Evolutionary conservation across 1,140 invertebrate species (phyloP).

Genomic region (Drosophila neocordata): DNA sequence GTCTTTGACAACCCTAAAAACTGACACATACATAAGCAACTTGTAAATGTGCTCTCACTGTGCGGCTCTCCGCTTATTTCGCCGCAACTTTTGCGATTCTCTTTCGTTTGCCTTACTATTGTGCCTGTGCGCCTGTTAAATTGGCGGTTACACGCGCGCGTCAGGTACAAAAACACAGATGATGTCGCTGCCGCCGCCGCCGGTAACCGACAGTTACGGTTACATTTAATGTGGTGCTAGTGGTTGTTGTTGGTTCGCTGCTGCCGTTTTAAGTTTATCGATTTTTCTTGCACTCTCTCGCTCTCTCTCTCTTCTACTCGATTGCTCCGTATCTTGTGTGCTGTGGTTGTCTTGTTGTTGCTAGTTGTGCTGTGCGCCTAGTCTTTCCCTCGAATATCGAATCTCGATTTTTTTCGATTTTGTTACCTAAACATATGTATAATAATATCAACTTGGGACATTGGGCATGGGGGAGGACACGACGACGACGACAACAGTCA

Average conservation of each 20-base stretch:
- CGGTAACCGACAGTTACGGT: constrained; percentile 29
- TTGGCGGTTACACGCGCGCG: constrained; percentile 82
- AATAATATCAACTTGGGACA: constrained; percentile 10
- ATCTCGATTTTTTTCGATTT: constrained; percentile 83
- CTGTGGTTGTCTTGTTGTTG: constrained; percentile 31
- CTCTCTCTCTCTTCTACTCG: constrained; percentile 13
- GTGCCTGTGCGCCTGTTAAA: constrained; percentile 79
- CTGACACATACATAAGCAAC: neutral
- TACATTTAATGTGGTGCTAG: constrained; percentile 16
- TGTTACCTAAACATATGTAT: constrained; percentile 48
- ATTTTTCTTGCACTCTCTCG: constrained; percentile 41
- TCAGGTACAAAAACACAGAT: constrained; percentile 59
- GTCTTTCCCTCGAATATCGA: constrained; percentile 83
- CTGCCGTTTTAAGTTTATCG: constrained; percentile 56
- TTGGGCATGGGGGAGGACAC: constrained; percentile 25
- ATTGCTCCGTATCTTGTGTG: neutral
- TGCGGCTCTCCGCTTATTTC: constrained; percentile 9
- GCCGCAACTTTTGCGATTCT: constrained; percentile 15
- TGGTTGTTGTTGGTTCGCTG: constrained; percentile 43
- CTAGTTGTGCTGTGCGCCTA: constrained; percentile 75
- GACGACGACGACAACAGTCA: constrained; percentile 5
- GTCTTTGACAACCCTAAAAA: neutral
- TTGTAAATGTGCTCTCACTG: neutral
- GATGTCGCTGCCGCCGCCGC: constrained; percentile 13
- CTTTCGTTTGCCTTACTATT: constrained; percentile 43